Base-by-base conservation (phyloP, 2,888 invertebrate genomes). In the Synergus gifuensis region DNA sequence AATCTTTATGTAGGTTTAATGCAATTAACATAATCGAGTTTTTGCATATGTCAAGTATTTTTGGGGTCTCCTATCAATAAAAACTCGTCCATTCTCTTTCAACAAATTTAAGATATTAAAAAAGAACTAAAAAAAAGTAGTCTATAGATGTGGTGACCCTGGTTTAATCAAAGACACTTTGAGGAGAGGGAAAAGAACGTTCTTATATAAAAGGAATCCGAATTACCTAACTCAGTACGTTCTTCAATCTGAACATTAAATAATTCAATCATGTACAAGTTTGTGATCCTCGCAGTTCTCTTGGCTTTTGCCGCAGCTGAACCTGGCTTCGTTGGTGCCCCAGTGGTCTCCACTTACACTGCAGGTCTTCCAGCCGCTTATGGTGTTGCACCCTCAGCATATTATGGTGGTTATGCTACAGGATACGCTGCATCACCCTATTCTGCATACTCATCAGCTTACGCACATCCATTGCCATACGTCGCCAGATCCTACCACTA, bases 281-380 rank as follows among this genome's bases (percentile, higher is more conserved):
- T 86, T 77, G 84, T 79, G 36, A 83, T 82, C 76, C 79, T 88
- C n/a, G 76, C 86, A 81, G 86, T 84, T 49, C 80, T 87, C 62
- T 84, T 87, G 67, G 88, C 93, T 83, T 89, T 93, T 81, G 88
- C 87, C 76, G 89, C 93, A n/a, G 93, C 94, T 87, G 92, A 89
- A 82, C 92, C 92, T 28, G 84, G 18, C 82, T 84, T 86, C 60
- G 83, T 81, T n/a, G 81, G 82, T 36, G 76, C 81, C 36, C 85
- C 92, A 64, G 89, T 92, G 81, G 77, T 81, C n/a, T 83, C 85
- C n/a, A 89, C 46, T 81, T 83, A 9, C 79, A 14, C 44, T 14
- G 64, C 79, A 18, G 78, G 80, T 4, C 90, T 91, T 12, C 86
- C 90, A 36, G 77, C 90, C 14, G 83, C 86, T 60, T 85, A 73